phyloP scores from a whole-genome alignment of 1,140 invertebrate genomes.

The Hyphantria cunea region DNA sequence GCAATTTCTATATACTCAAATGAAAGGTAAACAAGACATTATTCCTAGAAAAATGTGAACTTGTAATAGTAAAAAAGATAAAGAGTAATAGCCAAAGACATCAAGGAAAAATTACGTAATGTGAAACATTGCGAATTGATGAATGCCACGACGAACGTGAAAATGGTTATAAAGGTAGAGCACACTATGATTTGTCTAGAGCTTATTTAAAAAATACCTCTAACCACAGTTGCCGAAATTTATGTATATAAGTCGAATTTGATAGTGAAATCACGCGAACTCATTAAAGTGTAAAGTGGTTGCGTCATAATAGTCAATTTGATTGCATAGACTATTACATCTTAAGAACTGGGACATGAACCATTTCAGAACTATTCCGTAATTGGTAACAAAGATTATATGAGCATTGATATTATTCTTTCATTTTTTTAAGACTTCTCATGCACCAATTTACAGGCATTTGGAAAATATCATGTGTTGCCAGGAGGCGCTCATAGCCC shows the following conservation, averaged over 20 bases:
- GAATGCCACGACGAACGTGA: conserved; percentile 19
- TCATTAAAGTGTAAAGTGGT: conserved; percentile 15
- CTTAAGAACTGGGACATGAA: conserved; percentile 38
- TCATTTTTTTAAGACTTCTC: too few relatives aligned
- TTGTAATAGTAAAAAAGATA: conserved; percentile 10
- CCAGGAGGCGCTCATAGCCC: too few relatives aligned
- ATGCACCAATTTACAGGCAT: too few relatives aligned
- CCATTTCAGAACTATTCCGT: conserved; percentile 38
- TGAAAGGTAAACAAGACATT: too few relatives aligned
- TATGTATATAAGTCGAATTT: too few relatives aligned
- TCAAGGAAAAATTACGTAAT: conserved; percentile 24
- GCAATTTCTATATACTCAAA: too few relatives aligned
- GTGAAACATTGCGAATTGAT: conserved; percentile 11
- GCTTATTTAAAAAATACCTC: background rate
- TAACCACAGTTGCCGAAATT: too few relatives aligned
- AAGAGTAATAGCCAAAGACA: conserved; percentile 22
- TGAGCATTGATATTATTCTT: too few relatives aligned
- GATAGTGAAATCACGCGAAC: conserved; percentile 6
- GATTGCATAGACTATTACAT: conserved; percentile 14
- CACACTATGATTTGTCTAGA: background rate
- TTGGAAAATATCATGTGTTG: too few relatives aligned
- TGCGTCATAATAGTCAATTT: conserved; percentile 28
- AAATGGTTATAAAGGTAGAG: conserved; percentile 13
- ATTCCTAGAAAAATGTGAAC: conserved; percentile 4
- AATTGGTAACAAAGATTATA: background rate